phyloP scores from a whole-genome alignment of 2,113 vertebrate genomes.

The Anseranas semipalmata region DNA sequence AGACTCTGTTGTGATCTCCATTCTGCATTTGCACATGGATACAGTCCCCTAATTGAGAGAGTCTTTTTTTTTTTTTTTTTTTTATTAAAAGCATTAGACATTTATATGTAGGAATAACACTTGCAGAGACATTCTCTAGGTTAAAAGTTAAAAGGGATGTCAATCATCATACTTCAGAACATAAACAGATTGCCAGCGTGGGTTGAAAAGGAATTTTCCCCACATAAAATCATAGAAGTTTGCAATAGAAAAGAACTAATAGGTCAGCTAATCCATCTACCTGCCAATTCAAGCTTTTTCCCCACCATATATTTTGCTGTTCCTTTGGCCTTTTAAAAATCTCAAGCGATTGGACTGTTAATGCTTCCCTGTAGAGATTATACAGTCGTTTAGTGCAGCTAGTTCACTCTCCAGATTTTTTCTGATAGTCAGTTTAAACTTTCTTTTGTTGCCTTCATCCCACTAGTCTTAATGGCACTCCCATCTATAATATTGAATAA shows the following conservation, averaged over 20 bases:
- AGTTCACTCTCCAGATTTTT: slow-evolving; percentile 1
- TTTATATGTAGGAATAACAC: slow-evolving; percentile 75
- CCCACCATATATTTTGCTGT: slow-evolving; percentile 26
- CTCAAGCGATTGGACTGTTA: not conserved
- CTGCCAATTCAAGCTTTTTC: slow-evolving; percentile 59
- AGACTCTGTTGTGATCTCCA: slow-evolving; percentile 68
- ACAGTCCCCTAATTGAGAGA: slow-evolving; percentile 66
- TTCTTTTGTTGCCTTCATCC: not conserved
- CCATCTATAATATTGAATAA: not conserved
- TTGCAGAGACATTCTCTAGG: slow-evolving; percentile 73
- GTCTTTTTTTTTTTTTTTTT: slow-evolving; percentile 20
- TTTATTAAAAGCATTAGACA: slow-evolving; percentile 71
- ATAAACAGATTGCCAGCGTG: slow-evolving; percentile 77
- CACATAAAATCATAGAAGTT: slow-evolving; percentile 58
- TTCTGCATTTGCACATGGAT: slow-evolving; percentile 69
- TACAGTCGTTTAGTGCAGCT: not conserved
- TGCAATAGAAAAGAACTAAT: slow-evolving; percentile 66
- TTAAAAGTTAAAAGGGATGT: slow-evolving; percentile 77
- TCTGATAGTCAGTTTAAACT: not conserved
- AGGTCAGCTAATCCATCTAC: slow-evolving; percentile 67
- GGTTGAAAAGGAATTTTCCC: slow-evolving; percentile 76
- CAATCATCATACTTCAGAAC: slow-evolving; percentile 75
- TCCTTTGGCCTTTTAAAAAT: slow-evolving; percentile 42
- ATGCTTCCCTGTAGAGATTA: not conserved
- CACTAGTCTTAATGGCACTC: not conserved